Evolutionary conservation across 1,140 invertebrate species (phyloP), one percentile per base, ranked within the genome.

Genomic region (Trichonephila clavipes): DNA sequence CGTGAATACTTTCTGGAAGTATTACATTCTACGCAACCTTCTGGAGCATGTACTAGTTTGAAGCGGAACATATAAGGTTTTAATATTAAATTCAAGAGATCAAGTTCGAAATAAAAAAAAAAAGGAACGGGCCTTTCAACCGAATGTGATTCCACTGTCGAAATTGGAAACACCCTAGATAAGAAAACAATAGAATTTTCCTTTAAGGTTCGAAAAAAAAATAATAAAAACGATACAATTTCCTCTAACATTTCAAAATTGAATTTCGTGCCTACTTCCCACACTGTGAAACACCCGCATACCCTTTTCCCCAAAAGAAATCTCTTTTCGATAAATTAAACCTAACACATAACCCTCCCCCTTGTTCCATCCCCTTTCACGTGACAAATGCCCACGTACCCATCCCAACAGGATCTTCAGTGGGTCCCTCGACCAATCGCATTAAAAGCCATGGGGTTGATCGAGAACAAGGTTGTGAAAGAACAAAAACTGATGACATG

Each of bases 271-370:
- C 82, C 40, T 7, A 72, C 72, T 87, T 87, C 83, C 34, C n/a
- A 81, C 69, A 81, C 19, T 10, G 24, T n/a, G 40, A 14, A 83
- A 40, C 81, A 28, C 24, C 21, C 34, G 34, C 21, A 24, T 59
- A 12, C 51, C 88, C 72, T 72, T 69, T 51, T 40, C 6, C 51
- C 8, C 66, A 85, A 85, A 92, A 92, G 83, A 87, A 92, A 92
- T 92, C 91, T 64, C 91, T 92, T 92, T 92, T 87, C 91, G 91
- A 92, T 92, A 92, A 92, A 92, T 92, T 92, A 92, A 92, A 87
- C 82, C 81, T n/a, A 66, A 85, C 90, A 85, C 51, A 34, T 28
- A 40, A 24, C 62, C 81, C 61, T 51, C 62, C 64, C 87, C 24
- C 21, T 14, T 34, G 28, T 66, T 88, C 51, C 82, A 21, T n/a